Base-by-base conservation (phyloP, 2,888 invertebrate species). In the Aphidoletes aphidimyza region DNA sequence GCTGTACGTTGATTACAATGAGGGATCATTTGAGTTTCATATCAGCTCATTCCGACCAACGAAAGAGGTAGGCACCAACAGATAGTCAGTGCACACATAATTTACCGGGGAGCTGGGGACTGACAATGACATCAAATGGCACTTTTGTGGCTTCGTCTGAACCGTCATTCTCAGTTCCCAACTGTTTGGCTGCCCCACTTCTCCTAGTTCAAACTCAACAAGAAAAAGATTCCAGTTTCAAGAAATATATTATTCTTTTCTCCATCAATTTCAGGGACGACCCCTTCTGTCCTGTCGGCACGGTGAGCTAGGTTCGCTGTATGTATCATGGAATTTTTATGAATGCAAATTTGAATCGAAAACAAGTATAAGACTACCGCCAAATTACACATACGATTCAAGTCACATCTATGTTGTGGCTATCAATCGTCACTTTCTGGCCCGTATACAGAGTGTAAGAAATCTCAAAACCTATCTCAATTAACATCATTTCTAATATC, bases 11-110 rank as follows among this genome's bases (percentile, higher is more conserved):
- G 30, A 26, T 30, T 5, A 69, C 14, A 30, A 69, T 30, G 69
- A 81, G 17, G 81, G 81, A 34, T 81, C 81, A n/a, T 39, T 81
- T 81, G 81, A 81, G n/a, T 6, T 81, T 39, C 81, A 81, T 39
- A 22, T 81, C 8, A 39, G 39, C 39, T 3, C n/a, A n/a, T 81
- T 81, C 22, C 36, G 39, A 1, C 81, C 39, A n/a, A 81, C 81
- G 0, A 81, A 81, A 81, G 81, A 81, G 37, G 81, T 81, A 9
- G n/a, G n/a, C n/a, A n/a, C n/a, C n/a, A n/a, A n/a, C n/a, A n/a
- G n/a, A n/a, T n/a, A n/a, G n/a, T n/a, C n/a, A n/a, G n/a, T n/a
- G n/a, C n/a, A n/a, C n/a, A n/a, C n/a, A n/a, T n/a, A n/a, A n/a
- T n/a, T n/a, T n/a, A n/a, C n/a, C n/a, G n/a, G n/a, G n/a, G n/a